Conservation (phyloP, 1,140 invertebrate species). For the Melitaea cinxia region DNA sequence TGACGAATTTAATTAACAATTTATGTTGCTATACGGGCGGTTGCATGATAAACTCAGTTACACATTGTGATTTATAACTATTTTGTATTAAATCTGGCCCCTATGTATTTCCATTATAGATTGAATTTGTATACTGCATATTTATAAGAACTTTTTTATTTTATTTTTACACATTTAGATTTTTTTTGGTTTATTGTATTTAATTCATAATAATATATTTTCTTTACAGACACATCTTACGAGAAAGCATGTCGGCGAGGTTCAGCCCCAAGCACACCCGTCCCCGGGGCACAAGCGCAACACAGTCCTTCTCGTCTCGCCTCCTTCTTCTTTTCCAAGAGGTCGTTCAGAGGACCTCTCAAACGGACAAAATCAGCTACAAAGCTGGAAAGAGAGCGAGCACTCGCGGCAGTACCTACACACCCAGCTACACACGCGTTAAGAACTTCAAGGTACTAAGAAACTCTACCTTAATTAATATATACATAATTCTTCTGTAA, state of each 20-base stretch:
- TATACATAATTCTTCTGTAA: background rate
- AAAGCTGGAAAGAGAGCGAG: slow-evolving; percentile 89
- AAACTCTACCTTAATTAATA: background rate
- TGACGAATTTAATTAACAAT: background rate
- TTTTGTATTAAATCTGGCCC: background rate
- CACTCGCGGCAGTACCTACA: slow-evolving; percentile 73
- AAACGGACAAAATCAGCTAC: slow-evolving; percentile 96
- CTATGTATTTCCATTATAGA: background rate
- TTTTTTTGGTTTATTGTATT: background rate
- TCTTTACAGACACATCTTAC: slow-evolving; percentile 92
- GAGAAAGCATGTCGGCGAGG: slow-evolving; percentile 94
- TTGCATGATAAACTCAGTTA: background rate
- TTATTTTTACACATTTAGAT: slow-evolving; percentile 57
- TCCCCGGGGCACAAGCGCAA: slow-evolving; percentile 83
- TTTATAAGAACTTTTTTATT: slow-evolving; percentile 42
- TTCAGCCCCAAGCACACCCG: slow-evolving; percentile 91
- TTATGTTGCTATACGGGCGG: slow-evolving; percentile 1
- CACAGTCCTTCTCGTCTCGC: slow-evolving; percentile 83
- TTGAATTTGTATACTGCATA: background rate
- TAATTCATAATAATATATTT: slow-evolving; percentile 34
- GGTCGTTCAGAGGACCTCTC: slow-evolving; percentile 91
- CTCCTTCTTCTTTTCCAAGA: slow-evolving; percentile 93
- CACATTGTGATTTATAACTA: background rate
- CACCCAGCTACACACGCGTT: slow-evolving; percentile 81
- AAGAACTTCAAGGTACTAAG: slow-evolving; percentile 85